Percentiles rank a stretch among this genome's conserved stretches.
phyloP scores from a whole-genome alignment of 2,113 vertebrate genomes.

The Falco punctatus region DNA sequence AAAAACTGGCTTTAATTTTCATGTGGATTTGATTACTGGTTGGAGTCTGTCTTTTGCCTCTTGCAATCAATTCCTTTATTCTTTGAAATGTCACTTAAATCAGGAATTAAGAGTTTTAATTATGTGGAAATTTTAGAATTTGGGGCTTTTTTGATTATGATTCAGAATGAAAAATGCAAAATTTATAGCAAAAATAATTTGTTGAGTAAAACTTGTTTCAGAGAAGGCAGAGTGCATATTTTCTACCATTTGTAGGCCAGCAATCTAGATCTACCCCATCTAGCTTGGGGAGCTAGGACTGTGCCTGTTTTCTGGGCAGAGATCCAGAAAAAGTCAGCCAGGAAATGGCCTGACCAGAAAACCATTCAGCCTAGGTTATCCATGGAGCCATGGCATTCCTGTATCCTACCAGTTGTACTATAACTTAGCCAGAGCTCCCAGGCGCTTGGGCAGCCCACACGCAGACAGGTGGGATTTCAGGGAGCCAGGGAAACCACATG shows the following conservation, averaged over 20 bases:
- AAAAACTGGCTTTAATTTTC: background rate
- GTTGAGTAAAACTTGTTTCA: background rate
- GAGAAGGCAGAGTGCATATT: background rate
- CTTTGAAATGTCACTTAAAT: background rate
- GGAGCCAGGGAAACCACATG: background rate
- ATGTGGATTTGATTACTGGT: background rate
- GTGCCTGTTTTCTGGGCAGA: background rate
- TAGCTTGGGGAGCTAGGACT: background rate
- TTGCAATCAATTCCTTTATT: background rate
- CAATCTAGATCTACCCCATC: background rate
- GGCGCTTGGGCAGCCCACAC: background rate
- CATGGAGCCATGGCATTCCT: background rate
- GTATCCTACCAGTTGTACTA: background rate
- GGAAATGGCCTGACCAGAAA: background rate
- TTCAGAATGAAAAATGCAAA: background rate
- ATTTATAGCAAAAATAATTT: background rate
- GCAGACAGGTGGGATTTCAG: conserved; percentile 21
- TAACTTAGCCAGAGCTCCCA: background rate
- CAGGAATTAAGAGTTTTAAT: background rate
- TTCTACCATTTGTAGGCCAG: background rate
- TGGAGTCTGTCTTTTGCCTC: background rate
- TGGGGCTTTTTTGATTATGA: background rate
- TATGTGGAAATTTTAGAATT: background rate
- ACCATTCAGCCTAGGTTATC: background rate
- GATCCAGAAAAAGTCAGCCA: background rate